phyloP scores from a whole-genome alignment of 2,797 vertebrate species.

The Bradypus variegatus region DNA sequence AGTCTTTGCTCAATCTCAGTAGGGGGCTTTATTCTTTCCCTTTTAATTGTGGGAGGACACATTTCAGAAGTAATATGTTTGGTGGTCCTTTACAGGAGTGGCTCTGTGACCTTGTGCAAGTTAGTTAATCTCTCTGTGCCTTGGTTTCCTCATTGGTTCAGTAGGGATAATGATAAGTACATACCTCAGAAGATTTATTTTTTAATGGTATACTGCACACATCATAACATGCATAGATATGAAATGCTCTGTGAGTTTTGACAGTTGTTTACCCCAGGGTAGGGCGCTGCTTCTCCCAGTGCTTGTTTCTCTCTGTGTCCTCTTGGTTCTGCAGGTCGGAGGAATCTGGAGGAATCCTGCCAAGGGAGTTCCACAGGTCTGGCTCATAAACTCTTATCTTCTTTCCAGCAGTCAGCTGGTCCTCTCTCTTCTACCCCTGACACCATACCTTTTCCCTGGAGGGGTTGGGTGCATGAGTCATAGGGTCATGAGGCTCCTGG shows the following conservation, averaged over 20 bases:
- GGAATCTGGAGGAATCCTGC: slow-evolving; percentile 58
- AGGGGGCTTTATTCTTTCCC: not conserved
- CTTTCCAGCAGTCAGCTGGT: slow-evolving; percentile 30
- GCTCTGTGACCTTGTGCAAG: not conserved
- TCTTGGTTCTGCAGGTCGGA: not conserved
- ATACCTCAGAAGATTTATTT: not conserved
- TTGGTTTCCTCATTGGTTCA: not conserved
- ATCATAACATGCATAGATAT: not conserved
- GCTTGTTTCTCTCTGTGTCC: not conserved
- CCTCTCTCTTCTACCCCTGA: not conserved
- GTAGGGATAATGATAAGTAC: not conserved
- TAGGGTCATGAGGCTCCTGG: not conserved
- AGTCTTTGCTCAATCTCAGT: not conserved
- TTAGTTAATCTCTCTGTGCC: not conserved
- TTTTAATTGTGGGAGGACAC: not conserved
- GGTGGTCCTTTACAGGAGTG: not conserved
- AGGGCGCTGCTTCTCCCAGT: not conserved
- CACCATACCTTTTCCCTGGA: not conserved
- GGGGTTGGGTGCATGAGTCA: slow-evolving; percentile 13
- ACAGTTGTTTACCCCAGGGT: not conserved
- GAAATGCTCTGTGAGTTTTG: not conserved
- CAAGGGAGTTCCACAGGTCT: slow-evolving; percentile 39
- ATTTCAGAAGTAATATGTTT: not conserved
- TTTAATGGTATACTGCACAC: not conserved
- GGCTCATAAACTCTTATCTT: slow-evolving; percentile 19